phyloP scores from a whole-genome alignment of 2,797 vertebrate genomes.

The Danio aesculapii region DNA sequence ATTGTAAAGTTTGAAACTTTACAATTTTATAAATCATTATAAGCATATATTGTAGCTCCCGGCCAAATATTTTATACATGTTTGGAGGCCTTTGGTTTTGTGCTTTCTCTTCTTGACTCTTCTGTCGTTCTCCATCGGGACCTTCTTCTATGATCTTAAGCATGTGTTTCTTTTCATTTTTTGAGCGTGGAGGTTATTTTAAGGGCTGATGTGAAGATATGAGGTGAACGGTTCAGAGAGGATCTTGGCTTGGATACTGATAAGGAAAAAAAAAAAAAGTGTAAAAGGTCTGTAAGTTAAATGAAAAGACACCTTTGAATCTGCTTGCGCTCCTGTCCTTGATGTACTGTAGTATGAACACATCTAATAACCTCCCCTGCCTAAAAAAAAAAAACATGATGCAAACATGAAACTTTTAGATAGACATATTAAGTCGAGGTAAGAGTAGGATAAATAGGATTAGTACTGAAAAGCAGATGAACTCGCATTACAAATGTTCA shows the following conservation, averaged over 20 bases:
- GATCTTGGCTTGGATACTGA: conserved; percentile 1
- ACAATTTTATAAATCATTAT: neutral
- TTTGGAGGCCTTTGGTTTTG: neutral
- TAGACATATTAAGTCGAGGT: neutral
- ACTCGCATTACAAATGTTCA: neutral
- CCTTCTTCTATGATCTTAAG: neutral
- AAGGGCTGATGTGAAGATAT: neutral
- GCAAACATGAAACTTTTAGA: neutral
- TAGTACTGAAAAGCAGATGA: neutral
- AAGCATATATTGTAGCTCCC: neutral
- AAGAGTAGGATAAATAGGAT: neutral
- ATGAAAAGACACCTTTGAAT: neutral
- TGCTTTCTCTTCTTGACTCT: neutral
- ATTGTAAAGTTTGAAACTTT: neutral
- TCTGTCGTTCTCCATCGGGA: neutral
- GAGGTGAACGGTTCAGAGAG: neutral
- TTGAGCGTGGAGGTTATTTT: conserved; percentile 1
- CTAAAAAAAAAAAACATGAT: neutral
- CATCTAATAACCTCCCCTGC: neutral
- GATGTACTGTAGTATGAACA: neutral
- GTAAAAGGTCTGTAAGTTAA: neutral
- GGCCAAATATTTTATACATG: neutral
- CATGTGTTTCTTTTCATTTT: neutral
- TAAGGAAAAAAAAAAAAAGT: neutral
- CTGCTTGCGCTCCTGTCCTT: neutral